Percentiles rank a stretch among this genome's conserved stretches.
Evolutionary conservation across 2,888 invertebrate species (phyloP).

Genomic region (Teinopalpus imperialis): DNA sequence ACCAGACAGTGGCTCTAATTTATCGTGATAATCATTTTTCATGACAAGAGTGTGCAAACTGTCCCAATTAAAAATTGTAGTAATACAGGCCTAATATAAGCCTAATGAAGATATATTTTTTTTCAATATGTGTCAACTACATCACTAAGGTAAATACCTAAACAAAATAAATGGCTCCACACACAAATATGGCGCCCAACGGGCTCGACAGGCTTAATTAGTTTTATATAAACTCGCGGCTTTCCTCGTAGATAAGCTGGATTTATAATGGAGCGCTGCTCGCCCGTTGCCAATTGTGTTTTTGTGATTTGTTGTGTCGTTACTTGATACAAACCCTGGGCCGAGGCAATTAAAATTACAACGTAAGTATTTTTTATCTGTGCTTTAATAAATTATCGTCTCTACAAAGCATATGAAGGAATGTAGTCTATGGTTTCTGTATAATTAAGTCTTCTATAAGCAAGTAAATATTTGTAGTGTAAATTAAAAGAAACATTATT

Average conservation of each 20-base stretch:
- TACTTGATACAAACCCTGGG: background rate
- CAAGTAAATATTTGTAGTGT: no score
- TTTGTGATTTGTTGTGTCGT: constrained; percentile 24
- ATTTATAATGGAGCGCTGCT: constrained; percentile 48
- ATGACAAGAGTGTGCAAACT: no score
- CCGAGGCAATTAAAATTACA: background rate
- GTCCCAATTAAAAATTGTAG: no score
- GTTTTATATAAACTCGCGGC: constrained; percentile 51
- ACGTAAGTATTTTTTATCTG: constrained; percentile 1
- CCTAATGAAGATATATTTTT: no score
- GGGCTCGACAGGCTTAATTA: constrained; percentile 48
- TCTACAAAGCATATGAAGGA: background rate
- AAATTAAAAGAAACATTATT: no score
- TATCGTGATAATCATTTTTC: no score
- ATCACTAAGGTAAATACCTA: constrained; percentile 18
- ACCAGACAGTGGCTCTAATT: no score
- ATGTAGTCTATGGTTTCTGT: no score
- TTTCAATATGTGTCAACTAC: no score
- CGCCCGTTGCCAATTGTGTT: constrained; percentile 24
- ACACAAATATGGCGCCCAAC: constrained; percentile 12
- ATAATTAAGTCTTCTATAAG: no score
- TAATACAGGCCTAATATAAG: no score
- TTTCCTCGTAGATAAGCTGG: constrained; percentile 72
- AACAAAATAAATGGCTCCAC: constrained; percentile 17
- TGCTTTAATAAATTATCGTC: background rate